These are phyloP conservation scores for Saccopteryx leptura DNA, from an alignment of 2,113 vertebrate species.

Conservation along the genomic window DNA sequence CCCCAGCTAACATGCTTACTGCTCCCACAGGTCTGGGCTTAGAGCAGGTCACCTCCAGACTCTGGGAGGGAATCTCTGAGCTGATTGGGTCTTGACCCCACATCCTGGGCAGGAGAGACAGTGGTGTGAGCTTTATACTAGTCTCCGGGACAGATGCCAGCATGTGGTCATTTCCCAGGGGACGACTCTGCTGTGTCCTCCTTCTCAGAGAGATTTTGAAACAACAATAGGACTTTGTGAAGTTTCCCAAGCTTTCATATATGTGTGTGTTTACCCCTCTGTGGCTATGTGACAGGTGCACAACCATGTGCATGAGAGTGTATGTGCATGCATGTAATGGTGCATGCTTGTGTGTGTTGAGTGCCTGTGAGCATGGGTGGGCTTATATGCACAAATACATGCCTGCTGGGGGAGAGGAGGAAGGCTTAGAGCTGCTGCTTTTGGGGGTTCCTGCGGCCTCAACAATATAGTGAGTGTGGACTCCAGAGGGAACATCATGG, in stretches of 20 bases:
- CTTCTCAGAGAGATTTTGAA: slow-evolving; percentile 22
- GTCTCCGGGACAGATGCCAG: too few species aligned
- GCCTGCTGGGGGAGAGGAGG: background rate
- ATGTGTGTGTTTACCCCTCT: too few species aligned
- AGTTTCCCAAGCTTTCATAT: background rate
- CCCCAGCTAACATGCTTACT: background rate
- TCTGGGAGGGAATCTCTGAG: accelerated
- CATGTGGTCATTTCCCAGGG: too few species aligned
- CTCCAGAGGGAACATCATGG: accelerated
- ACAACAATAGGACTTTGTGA: background rate
- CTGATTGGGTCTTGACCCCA: background rate
- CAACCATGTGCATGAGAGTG: background rate
- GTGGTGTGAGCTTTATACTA: too few species aligned
- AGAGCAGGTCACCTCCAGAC: background rate
- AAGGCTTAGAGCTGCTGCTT: background rate
- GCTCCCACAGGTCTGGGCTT: background rate
- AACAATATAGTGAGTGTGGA: background rate
- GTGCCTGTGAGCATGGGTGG: background rate
- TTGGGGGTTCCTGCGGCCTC: background rate
- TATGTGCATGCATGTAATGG: background rate
- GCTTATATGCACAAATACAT: accelerated
- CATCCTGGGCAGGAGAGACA: background rate
- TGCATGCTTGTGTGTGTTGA: background rate
- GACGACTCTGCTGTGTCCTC: background rate
- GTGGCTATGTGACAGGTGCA: background rate